A percentile compares a stretch with the other conserved stretches of the same genome.
Evolutionary conservation across 1,140 invertebrate species (phyloP).

Genomic region (Drosophila ohnishii): DNA sequence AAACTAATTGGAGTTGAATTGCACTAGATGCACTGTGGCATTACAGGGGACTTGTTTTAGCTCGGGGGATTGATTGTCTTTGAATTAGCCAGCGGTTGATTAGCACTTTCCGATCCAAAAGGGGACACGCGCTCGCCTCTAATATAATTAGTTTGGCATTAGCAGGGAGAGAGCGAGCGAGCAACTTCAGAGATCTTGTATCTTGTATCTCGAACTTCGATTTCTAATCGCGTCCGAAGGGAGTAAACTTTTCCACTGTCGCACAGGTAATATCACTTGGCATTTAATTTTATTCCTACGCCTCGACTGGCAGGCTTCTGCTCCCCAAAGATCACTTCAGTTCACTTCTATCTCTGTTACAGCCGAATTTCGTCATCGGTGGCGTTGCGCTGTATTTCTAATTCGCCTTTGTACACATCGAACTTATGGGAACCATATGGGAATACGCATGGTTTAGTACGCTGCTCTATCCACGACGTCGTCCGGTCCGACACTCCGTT

Average conservation of each 20-base stretch:
- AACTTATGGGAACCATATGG: constrained; percentile 30
- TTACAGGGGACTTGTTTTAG: constrained; percentile 13
- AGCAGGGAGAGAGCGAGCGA: constrained; percentile 32
- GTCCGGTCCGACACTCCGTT: constrained; percentile 25
- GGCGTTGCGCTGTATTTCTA: constrained; percentile 1
- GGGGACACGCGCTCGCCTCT: constrained; percentile 66
- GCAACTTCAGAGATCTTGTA: background rate
- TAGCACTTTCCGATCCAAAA: constrained; percentile 47
- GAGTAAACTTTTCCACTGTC: constrained; percentile 41
- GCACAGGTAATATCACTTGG: constrained; percentile 18
- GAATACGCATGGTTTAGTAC: constrained; percentile 5
- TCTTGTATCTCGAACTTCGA: constrained; percentile 9
- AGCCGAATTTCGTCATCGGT: constrained; percentile 28
- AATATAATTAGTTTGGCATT: constrained; percentile 71
- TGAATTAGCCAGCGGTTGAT: constrained; percentile 38
- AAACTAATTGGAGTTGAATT: constrained; percentile 39
- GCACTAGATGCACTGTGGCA: constrained; percentile 30
- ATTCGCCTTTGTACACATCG: background rate
- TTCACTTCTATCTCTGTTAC: constrained; percentile 21
- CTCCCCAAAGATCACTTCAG: constrained; percentile 20
- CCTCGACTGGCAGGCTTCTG: background rate
- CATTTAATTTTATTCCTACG: constrained; percentile 6
- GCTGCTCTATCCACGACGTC: constrained; percentile 5
- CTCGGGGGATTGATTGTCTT: constrained; percentile 15
- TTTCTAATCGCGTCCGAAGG: constrained; percentile 25